phyloP scores from a whole-genome alignment of 1,140 invertebrate species.

The Spodoptera frugiperda region DNA sequence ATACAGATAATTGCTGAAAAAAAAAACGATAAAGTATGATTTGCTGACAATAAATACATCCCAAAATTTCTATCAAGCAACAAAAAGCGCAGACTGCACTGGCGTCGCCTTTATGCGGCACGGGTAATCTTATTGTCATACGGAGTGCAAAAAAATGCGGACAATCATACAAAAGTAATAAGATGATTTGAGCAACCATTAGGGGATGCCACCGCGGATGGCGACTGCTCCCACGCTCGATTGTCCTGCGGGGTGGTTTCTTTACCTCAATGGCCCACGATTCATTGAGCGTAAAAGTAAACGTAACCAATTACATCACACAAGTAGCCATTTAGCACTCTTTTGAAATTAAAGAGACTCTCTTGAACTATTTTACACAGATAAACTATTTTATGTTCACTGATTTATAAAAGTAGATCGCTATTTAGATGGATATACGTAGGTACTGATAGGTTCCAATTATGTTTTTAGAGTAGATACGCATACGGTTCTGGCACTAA shows the following conservation, averaged over 20 bases:
- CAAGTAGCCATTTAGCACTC: slow-evolving; percentile 13
- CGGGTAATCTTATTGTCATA: slow-evolving; percentile 39
- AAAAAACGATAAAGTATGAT: slow-evolving; percentile 32
- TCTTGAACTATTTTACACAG: neutral
- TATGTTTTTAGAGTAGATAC: neutral
- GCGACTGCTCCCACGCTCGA: slow-evolving; percentile 77
- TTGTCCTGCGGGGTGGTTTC: slow-evolving; percentile 70
- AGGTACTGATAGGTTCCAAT: neutral
- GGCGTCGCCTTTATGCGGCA: slow-evolving; percentile 40
- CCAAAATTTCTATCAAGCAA: slow-evolving; percentile 7
- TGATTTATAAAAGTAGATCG: neutral
- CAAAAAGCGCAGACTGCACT: slow-evolving; percentile 41
- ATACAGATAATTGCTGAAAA: neutral
- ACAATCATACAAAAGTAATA: slow-evolving; percentile 82
- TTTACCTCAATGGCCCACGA: slow-evolving; percentile 62
- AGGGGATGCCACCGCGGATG: slow-evolving; percentile 72
- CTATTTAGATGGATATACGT: neutral
- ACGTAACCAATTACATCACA: slow-evolving; percentile 32
- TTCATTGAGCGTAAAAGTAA: slow-evolving; percentile 28
- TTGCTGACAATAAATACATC: slow-evolving; percentile 41
- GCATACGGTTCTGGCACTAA: neutral
- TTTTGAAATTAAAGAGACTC: neutral
- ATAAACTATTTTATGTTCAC: neutral
- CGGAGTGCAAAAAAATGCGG: slow-evolving; percentile 64
- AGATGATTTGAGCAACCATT: slow-evolving; percentile 75